A percentile compares a stretch with the other conserved stretches of the same genome.
These are phyloP conservation scores for Rhamphomyia laevipes DNA, from an alignment of 2,888 invertebrate genomes.

Conservation along the genomic window DNA sequence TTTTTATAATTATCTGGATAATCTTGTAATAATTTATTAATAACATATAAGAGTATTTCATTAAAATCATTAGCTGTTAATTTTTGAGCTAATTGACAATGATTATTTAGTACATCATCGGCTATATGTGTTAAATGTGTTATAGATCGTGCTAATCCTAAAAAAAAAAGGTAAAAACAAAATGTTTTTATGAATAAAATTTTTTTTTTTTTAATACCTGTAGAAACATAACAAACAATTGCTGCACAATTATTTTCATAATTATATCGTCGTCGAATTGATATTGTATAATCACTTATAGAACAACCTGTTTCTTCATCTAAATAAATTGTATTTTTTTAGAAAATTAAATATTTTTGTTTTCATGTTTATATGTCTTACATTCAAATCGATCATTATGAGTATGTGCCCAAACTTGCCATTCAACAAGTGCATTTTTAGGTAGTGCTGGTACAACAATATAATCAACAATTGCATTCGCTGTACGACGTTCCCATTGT, in stretches of 20 bases:
- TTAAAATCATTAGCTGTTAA: constrained; percentile 40
- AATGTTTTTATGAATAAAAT: background rate
- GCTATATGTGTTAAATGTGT: constrained; percentile 36
- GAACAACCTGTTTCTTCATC: constrained; percentile 87
- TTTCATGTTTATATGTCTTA: constrained; percentile 36
- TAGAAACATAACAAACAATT: constrained; percentile 70
- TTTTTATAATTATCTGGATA: background rate
- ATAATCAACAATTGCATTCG: constrained; percentile 79
- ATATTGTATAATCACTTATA: constrained; percentile 68
- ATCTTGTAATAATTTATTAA: constrained; percentile 41
- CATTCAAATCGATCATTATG: constrained; percentile 82
- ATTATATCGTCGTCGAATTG: constrained; percentile 76
- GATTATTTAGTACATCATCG: constrained; percentile 32
- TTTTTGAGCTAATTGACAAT: constrained; percentile 32
- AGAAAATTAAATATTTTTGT: background rate
- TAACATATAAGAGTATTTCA: constrained; percentile 45
- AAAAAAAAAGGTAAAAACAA: background rate
- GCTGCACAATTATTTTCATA: constrained; percentile 80
- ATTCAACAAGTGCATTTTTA: constrained; percentile 69
- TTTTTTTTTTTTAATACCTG: constrained; percentile 36
- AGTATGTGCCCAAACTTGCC: constrained; percentile 87
- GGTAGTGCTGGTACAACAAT: constrained; percentile 75
- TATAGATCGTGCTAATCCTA: constrained; percentile 37
- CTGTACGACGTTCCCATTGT: constrained; percentile 71
- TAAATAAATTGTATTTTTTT: constrained; percentile 27